Conservation (phyloP, 1,140 invertebrate genomes). For the Leptinotarsa texana region DNA sequence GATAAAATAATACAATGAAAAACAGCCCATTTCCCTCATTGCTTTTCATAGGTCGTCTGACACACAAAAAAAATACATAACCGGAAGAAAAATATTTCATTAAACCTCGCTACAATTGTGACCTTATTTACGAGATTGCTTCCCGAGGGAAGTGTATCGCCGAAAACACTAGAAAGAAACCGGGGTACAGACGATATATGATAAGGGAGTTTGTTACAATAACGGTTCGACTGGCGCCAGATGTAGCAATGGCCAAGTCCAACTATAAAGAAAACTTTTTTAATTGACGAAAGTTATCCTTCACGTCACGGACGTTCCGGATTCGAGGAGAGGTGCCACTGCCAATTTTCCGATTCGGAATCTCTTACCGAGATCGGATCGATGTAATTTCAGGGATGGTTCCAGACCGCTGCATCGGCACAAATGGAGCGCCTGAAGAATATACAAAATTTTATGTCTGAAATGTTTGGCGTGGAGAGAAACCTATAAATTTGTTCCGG, state of each 20-base stretch:
- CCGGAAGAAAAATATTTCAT: neutral
- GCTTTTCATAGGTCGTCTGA: neutral
- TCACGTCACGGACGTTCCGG: neutral
- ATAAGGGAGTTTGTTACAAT: conserved; percentile 14
- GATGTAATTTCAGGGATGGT: neutral
- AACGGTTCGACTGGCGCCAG: conserved; percentile 18
- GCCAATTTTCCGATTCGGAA: neutral
- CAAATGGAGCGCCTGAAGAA: no score
- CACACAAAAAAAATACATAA: neutral
- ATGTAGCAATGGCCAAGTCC: conserved; percentile 8
- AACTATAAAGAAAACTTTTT: conserved; percentile 19
- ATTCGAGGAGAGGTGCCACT: neutral
- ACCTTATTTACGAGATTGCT: conserved; percentile 5
- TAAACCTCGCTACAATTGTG: neutral
- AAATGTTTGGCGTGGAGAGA: no score
- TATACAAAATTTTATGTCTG: no score
- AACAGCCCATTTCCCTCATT: no score
- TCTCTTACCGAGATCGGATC: neutral
- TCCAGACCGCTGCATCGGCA: no score
- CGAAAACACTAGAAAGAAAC: neutral
- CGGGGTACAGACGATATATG: conserved; percentile 20
- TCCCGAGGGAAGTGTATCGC: neutral
- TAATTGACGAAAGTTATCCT: conserved; percentile 13
- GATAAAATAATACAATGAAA: no score
- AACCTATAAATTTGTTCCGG: no score